A percentile compares a stretch with the other conserved stretches of the same genome.
Evolutionary conservation across 2,113 vertebrate genomes (phyloP).

Genomic region (Prunella fulvescens): DNA sequence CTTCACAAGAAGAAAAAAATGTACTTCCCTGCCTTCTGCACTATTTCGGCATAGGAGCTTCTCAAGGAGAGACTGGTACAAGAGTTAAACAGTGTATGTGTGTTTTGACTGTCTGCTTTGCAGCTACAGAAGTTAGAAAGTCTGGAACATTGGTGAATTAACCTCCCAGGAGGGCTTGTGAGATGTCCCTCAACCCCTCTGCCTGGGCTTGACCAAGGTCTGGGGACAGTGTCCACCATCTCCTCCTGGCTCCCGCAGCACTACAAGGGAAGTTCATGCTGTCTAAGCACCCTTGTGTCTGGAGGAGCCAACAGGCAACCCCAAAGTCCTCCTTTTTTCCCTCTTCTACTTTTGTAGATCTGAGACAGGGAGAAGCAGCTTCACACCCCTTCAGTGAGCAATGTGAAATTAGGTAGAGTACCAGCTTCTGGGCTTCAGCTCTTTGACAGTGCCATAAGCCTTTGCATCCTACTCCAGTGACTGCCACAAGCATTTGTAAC

Average conservation of each 20-base stretch:
- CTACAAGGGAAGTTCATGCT: not conserved
- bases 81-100: not conserved
- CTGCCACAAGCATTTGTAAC: not conserved
- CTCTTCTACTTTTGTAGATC: not conserved
- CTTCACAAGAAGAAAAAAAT: not conserved
- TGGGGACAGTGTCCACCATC: fast-evolving
- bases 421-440: not conserved
- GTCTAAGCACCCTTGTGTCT: not conserved
- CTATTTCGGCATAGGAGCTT: not conserved
- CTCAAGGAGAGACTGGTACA: not conserved
- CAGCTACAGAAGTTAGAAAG: not conserved
- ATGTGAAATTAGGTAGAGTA: not conserved
- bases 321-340: not conserved
- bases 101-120: not conserved
- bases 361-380: not conserved
- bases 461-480: not conserved
- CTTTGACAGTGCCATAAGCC: not conserved
- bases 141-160: not conserved
- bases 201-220: not conserved
- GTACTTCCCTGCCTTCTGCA: not conserved
- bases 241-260: fast-evolving
- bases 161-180: not conserved
- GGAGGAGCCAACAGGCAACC: not conserved
- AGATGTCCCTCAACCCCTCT: not conserved
- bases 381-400: fast-evolving